A percentile compares a stretch with the other conserved stretches of the same genome.
These are phyloP conservation scores for Chymomyza fuscimana DNA, from an alignment of 2,888 invertebrate genomes.

Conservation along the genomic window DNA sequence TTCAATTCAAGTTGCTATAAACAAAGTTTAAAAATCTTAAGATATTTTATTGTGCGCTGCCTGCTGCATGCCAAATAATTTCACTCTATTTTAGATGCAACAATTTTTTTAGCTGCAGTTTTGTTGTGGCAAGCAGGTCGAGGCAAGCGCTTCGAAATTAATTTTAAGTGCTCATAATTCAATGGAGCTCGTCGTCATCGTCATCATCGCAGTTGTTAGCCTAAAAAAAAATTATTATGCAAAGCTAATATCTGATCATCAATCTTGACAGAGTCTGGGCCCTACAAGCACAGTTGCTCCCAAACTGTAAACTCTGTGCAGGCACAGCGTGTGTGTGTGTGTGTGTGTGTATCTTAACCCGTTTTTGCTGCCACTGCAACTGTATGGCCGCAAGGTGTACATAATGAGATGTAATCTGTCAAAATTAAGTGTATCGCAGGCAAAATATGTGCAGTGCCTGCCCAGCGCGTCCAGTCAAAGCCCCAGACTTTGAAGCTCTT, in stretches of 20 bases:
- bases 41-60: constrained; percentile 41
- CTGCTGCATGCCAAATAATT: constrained; percentile 35
- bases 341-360: constrained; percentile 30
- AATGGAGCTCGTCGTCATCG: constrained; percentile 34
- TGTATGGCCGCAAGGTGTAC: constrained; percentile 70
- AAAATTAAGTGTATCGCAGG: constrained; percentile 75
- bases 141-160: constrained; percentile 48
- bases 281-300: constrained; percentile 34
- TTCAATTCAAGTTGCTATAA: constrained; percentile 63
- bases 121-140: background rate
- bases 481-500: background rate
- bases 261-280: constrained; percentile 46
- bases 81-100: constrained; percentile 4
- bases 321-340: background rate
- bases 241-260: constrained; percentile 64
- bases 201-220: constrained; percentile 32
- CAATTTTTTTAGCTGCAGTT: background rate
- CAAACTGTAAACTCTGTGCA: constrained; percentile 40
- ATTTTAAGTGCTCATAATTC: constrained; percentile 67
- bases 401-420: constrained; percentile 79
- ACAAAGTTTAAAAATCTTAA: constrained; percentile 48
- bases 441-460: constrained; percentile 27
- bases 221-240: constrained; percentile 45
- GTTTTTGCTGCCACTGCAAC: constrained; percentile 36
- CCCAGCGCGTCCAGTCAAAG: constrained; percentile 11